A percentile compares a stretch with the other conserved stretches of the same genome.
These are phyloP conservation scores for Lordiphosa collinella DNA, from an alignment of 1,140 invertebrate species.

Conservation along the genomic window DNA sequence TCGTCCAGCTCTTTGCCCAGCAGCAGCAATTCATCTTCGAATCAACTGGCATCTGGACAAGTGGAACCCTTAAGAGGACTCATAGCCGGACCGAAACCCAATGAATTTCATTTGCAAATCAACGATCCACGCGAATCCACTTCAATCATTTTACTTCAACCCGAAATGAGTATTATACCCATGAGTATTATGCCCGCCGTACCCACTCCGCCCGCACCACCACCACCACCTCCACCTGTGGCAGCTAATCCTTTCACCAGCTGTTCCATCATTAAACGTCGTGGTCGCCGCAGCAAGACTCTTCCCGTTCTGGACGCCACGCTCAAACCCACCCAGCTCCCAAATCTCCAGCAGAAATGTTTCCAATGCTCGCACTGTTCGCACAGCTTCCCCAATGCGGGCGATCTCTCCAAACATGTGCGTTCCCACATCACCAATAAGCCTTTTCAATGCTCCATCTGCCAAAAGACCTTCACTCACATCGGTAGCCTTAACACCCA, in stretches of 20 bases:
- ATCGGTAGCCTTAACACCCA: constrained; percentile 91
- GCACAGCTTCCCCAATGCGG: constrained; percentile 83
- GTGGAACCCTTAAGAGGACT: constrained; percentile 36
- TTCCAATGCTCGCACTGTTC: constrained; percentile 83
- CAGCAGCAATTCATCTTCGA: constrained; percentile 31
- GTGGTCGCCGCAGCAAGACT: constrained; percentile 59
- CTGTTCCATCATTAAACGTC: constrained; percentile 23
- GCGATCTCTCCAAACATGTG: constrained; percentile 82
- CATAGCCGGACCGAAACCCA: constrained; percentile 22
- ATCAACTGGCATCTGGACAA: constrained; percentile 40
- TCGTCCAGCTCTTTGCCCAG: constrained; percentile 30
- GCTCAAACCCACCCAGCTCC: constrained; percentile 13
- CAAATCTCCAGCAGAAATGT: constrained; percentile 43
- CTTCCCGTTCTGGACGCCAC: constrained; percentile 20
- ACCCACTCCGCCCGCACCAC: constrained; percentile 10
- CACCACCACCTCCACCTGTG: background rate
- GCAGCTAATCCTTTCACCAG: background rate
- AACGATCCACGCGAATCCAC: constrained; percentile 63
- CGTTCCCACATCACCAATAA: constrained; percentile 82
- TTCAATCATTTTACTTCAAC: constrained; percentile 62
- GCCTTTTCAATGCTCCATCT: constrained; percentile 79
- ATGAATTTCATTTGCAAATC: constrained; percentile 50
- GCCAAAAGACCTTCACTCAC: constrained; percentile 82
- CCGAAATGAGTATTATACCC: constrained; percentile 38
- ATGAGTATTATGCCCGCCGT: constrained; percentile 3